Percentiles rank a stretch among this genome's conserved stretches.
Conservation (phyloP, 2,888 invertebrate species). For the Xylota sylvarum region DNA sequence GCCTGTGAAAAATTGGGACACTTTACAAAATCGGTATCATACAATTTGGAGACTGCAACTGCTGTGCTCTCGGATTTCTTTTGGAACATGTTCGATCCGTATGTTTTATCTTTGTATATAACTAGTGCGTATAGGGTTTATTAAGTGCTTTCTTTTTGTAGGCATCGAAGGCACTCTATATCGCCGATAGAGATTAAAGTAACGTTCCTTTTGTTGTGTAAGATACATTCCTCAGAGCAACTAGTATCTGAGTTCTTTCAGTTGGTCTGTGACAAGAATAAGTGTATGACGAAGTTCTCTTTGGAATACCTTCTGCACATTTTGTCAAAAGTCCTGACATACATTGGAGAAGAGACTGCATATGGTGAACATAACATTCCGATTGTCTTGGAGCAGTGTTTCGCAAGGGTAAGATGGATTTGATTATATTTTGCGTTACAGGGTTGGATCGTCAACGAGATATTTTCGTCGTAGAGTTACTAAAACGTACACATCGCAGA, state of each 20-base stretch:
- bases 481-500: too few relatives aligned
- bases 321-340: slow-evolving; percentile 82
- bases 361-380: slow-evolving; percentile 82
- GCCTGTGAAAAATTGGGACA: slow-evolving; percentile 83
- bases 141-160: too few relatives aligned
- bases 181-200: slow-evolving; percentile 83
- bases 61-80: slow-evolving; percentile 83
- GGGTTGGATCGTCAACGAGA: too few relatives aligned
- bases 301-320: slow-evolving; percentile 82
- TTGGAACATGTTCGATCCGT: slow-evolving; percentile 85
- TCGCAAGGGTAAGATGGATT: slow-evolving; percentile 79
- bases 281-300: slow-evolving; percentile 82
- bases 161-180: slow-evolving; percentile 82
- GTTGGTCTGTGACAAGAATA: slow-evolving; percentile 80
- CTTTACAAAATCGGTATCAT: slow-evolving; percentile 79
- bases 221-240: slow-evolving; percentile 81
- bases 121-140: too few relatives aligned
- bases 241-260: slow-evolving; percentile 81
- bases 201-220: slow-evolving; percentile 83
- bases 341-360: slow-evolving; percentile 82
- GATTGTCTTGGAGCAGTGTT: slow-evolving; percentile 82
- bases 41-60: slow-evolving; percentile 81
- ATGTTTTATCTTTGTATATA: slow-evolving; percentile 57
- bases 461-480: too few relatives aligned
- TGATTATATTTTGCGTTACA: not conserved